Conservation (phyloP, 2,797 vertebrate species). For the Sparus aurata region DNA sequence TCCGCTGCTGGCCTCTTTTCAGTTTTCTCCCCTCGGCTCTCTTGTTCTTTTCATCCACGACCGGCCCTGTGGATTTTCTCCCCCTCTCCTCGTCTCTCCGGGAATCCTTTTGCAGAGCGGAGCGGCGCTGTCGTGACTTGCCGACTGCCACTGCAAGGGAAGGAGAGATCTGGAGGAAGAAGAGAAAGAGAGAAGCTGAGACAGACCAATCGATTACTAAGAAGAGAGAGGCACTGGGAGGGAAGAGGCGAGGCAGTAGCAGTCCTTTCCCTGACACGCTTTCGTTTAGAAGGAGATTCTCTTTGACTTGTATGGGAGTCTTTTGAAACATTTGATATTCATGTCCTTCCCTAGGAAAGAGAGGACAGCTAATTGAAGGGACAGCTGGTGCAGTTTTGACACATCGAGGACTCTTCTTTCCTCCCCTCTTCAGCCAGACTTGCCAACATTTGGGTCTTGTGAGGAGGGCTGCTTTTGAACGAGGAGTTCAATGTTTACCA, state of each 20-base stretch:
- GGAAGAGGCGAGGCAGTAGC: conserved; percentile 32
- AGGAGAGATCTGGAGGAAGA: conserved; percentile 55
- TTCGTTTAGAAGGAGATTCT: conserved; percentile 33
- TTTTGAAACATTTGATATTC: conserved; percentile 34
- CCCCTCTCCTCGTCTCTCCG: conserved; percentile 19
- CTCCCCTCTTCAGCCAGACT: conserved; percentile 1
- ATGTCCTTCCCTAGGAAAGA: conserved; percentile 35
- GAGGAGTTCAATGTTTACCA: conserved; percentile 65
- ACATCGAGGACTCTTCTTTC: conserved; percentile 37
- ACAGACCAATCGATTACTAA: conserved; percentile 64
- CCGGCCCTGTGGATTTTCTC: conserved; percentile 59
- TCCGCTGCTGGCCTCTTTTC: conserved; percentile 66
- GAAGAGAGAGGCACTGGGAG: conserved; percentile 39
- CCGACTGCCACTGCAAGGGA: conserved; percentile 67
- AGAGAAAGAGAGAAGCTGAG: conserved; percentile 51
- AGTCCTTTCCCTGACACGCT: conserved; percentile 4
- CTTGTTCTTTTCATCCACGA: conserved; percentile 44
- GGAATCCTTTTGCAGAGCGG: conserved; percentile 42
- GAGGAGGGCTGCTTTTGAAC: conserved; percentile 31
- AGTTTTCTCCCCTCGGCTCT: conserved; percentile 41
- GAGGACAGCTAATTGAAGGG: conserved; percentile 38
- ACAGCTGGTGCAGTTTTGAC: conserved; percentile 48
- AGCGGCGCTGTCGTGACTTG: conserved; percentile 73
- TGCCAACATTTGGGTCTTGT: conserved; percentile 36
- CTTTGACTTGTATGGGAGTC: conserved; percentile 36